These are phyloP conservation scores for Fragum whitleyi DNA, from an alignment of 2,888 invertebrate species.

Conservation along the genomic window DNA sequence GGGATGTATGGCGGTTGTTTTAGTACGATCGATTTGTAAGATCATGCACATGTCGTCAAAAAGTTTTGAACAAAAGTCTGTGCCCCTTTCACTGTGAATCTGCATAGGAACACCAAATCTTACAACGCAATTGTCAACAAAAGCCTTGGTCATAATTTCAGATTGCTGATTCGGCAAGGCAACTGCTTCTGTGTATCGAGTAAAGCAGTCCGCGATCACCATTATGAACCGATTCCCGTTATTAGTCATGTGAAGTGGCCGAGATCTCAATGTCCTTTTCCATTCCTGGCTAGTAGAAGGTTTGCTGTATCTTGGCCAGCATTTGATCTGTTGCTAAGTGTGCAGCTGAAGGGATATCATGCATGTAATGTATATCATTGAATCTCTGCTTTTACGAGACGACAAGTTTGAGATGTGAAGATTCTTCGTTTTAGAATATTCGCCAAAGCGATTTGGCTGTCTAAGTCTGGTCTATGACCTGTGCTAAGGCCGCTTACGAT, in stretches of 20 bases:
- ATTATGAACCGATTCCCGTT: too few relatives aligned
- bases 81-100: too few relatives aligned
- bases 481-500: background rate
- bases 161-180: constrained; percentile 56
- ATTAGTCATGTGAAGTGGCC: constrained; percentile 47
- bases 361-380: constrained; percentile 16
- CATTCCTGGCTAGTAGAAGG: too few relatives aligned
- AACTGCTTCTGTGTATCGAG: constrained; percentile 57
- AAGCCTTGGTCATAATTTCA: constrained; percentile 46
- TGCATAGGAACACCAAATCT: constrained; percentile 55
- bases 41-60: constrained; percentile 20
- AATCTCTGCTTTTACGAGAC: too few relatives aligned
- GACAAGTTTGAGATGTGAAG: constrained; percentile 11
- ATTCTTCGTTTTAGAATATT: too few relatives aligned
- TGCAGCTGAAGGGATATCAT: constrained; percentile 42
- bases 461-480: background rate
- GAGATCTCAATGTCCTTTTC: too few relatives aligned
- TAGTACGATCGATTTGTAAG: background rate
- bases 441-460: background rate
- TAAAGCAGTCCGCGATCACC: too few relatives aligned
- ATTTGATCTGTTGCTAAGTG: too few relatives aligned
- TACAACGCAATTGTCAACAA: constrained; percentile 57
- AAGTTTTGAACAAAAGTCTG: constrained; percentile 57
- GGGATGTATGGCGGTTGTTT: constrained; percentile 26
- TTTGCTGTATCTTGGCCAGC: too few relatives aligned